Evolutionary conservation across 1,140 invertebrate genomes (phyloP).

Genomic region (Pseudobourletiella spinata): DNA sequence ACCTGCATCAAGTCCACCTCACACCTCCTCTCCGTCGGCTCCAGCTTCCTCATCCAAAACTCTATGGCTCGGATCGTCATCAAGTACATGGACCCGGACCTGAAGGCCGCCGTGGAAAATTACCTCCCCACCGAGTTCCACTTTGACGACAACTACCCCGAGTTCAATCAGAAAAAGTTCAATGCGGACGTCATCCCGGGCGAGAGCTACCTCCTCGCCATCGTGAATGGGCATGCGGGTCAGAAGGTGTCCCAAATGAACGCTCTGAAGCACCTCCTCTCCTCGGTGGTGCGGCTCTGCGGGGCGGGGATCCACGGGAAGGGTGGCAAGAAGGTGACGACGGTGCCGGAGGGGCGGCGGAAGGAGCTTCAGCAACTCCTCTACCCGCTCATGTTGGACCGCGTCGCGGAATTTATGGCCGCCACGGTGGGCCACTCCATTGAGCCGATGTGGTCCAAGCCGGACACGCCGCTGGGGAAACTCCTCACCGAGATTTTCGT

Average conservation of each 20-base stretch:
- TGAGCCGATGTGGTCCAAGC: slow-evolving; percentile 17
- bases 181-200: slow-evolving; percentile 68
- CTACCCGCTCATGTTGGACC: slow-evolving; percentile 58
- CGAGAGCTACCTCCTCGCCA: slow-evolving; percentile 63
- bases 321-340: not conserved
- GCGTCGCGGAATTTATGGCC: slow-evolving; percentile 26
- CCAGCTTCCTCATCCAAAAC: slow-evolving; percentile 29
- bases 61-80: slow-evolving; percentile 19
- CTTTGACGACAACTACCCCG: slow-evolving; percentile 10
- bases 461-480: slow-evolving; percentile 18
- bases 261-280: slow-evolving; percentile 24
- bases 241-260: slow-evolving; percentile 5
- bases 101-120: slow-evolving; percentile 19
- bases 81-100: slow-evolving; percentile 14
- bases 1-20: slow-evolving; percentile 2
- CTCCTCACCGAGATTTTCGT: slow-evolving; percentile 18
- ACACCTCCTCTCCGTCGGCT: slow-evolving; percentile 25
- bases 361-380: slow-evolving; percentile 51
- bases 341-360: slow-evolving; percentile 17
- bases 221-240: slow-evolving; percentile 36
- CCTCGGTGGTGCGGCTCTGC: slow-evolving; percentile 19
- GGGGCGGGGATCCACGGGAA: slow-evolving; percentile 19
- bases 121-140: slow-evolving; percentile 15
- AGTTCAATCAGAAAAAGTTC: slow-evolving; percentile 25
- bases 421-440: slow-evolving; percentile 17